Conservation (phyloP, 53 echinoderm and acorn worm species). For the Hippasteria phrygiana region DNA sequence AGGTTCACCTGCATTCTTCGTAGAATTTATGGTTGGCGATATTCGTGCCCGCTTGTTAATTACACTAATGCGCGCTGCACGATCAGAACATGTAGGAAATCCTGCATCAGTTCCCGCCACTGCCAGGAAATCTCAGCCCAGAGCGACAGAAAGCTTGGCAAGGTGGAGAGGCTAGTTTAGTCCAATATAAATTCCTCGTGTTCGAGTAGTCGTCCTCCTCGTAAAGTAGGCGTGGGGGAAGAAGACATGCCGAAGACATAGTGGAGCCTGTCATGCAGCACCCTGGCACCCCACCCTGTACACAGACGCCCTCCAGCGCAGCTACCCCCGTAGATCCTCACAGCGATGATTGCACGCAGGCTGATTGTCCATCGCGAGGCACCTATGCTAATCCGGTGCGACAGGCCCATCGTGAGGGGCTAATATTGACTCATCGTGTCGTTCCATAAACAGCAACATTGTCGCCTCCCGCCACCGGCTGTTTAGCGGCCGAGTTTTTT, state of each 20-base stretch:
- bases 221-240: not conserved
- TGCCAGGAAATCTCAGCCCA: too few species aligned
- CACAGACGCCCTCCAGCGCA: slow-evolving; percentile 29
- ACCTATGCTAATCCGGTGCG: slow-evolving; percentile 20
- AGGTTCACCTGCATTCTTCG: too few species aligned
- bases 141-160: not conserved
- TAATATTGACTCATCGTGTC: slow-evolving; percentile 53
- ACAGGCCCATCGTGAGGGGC: slow-evolving; percentile 24
- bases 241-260: slow-evolving; percentile 15
- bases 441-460: slow-evolving; percentile 59
- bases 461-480: slow-evolving; percentile 30
- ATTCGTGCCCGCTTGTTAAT: too few species aligned
- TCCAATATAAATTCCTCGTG: not conserved
- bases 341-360: not conserved
- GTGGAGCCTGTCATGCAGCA: slow-evolving; percentile 17
- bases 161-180: slow-evolving; percentile 26
- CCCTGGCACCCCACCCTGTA: not conserved
- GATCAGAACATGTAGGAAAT: too few species aligned
- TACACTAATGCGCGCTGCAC: too few species aligned
- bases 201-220: not conserved
- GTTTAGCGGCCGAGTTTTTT: slow-evolving; percentile 26
- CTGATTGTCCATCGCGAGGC: not conserved
- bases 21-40: too few species aligned
- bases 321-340: slow-evolving; percentile 4
- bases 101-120: too few species aligned